These are phyloP conservation scores for Athetis lepigone DNA, from an alignment of 2,888 invertebrate genomes.

Conservation along the genomic window DNA sequence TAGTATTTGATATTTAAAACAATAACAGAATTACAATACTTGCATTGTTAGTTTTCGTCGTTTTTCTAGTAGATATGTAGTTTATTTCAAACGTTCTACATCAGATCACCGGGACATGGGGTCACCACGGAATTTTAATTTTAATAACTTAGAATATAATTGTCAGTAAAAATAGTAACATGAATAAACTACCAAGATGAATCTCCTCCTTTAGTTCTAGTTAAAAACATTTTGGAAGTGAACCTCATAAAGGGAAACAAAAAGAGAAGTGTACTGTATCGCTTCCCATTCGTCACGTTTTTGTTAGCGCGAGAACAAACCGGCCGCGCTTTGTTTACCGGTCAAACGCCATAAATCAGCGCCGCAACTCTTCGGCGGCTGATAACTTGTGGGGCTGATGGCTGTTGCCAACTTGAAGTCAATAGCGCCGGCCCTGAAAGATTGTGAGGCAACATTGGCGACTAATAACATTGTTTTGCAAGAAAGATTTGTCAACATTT, in stretches of 20 bases:
- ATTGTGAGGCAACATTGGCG: constrained; percentile 19
- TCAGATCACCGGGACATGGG: no score
- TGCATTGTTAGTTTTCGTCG: no score
- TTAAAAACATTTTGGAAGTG: not conserved
- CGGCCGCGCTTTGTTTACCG: constrained; percentile 55
- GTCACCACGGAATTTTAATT: no score
- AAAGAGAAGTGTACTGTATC: constrained; percentile 11
- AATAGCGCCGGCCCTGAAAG: constrained; percentile 15
- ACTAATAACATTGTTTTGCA: constrained; percentile 21
- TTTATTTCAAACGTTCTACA: no score
- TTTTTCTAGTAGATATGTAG: no score
- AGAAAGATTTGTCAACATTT: constrained; percentile 7
- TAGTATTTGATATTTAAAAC: no score
- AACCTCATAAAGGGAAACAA: not conserved
- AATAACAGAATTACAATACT: no score
- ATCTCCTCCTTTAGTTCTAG: no score
- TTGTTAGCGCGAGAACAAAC: constrained; percentile 45
- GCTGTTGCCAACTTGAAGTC: constrained; percentile 17
- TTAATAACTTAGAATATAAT: no score
- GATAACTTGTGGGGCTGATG: constrained; percentile 50
- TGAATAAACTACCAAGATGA: no score
- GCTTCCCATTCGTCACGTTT: constrained; percentile 40
- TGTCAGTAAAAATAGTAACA: no score
- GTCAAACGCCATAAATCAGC: constrained; percentile 57
- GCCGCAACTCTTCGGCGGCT: constrained; percentile 41